phyloP scores from a whole-genome alignment of 2,888 invertebrate species.

The Nasonia oneida region DNA sequence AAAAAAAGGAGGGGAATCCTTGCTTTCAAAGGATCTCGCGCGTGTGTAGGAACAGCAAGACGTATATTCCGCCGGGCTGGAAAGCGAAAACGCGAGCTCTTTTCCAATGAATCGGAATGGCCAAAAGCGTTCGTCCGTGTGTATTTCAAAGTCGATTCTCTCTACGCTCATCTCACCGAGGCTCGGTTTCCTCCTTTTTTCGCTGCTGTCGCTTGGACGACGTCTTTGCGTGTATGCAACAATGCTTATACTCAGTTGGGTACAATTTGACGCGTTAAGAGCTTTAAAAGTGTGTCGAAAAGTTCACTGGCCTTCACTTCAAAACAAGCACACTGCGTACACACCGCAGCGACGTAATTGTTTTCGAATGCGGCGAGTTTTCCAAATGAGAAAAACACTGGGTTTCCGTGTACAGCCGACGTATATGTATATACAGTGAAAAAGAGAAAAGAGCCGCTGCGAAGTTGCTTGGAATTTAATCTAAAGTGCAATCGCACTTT shows the following conservation, averaged over 20 bases:
- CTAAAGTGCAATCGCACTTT: slow-evolving; percentile 71
- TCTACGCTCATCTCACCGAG: background rate
- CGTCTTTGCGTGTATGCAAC: background rate
- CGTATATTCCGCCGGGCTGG: slow-evolving; percentile 13
- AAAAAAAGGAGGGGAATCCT: background rate
- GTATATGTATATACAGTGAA: background rate
- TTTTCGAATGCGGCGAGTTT: background rate
- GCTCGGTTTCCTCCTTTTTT: background rate
- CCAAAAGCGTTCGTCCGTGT: slow-evolving; percentile 51
- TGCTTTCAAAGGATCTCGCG: slow-evolving; percentile 23
- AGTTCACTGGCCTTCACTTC: background rate
- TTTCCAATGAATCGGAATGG: slow-evolving; percentile 55
- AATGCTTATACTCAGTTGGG: too few species aligned
- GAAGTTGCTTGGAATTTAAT: slow-evolving; percentile 73
- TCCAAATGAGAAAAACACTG: slow-evolving; percentile 14
- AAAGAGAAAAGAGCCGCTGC: slow-evolving; percentile 17
- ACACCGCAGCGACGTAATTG: background rate
- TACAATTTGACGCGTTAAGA: background rate
- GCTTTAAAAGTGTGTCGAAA: background rate
- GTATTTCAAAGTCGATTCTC: slow-evolving; percentile 44
- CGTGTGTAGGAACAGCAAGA: background rate
- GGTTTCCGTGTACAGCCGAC: background rate
- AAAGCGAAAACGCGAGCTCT: slow-evolving; percentile 13
- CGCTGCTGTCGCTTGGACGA: background rate
- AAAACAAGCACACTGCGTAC: background rate